Base-by-base conservation (phyloP, 1,140 invertebrate species). In the Ganaspis sp. region DNA sequence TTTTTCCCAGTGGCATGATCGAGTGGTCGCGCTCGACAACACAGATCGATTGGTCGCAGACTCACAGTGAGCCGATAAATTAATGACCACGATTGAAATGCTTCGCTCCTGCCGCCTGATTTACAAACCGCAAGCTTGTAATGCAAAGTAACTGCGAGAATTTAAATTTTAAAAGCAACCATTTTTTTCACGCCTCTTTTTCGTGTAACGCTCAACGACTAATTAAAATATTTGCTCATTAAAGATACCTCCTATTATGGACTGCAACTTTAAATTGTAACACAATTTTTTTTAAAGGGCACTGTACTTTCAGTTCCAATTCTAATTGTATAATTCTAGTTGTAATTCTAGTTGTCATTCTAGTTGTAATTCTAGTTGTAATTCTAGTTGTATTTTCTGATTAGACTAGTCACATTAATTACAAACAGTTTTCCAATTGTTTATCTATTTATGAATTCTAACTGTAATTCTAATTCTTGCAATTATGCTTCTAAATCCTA, bases 171-270 rank as follows among this genome's bases (percentile, higher is more conserved):
- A 45, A 29, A 15, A 70, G 64, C 19, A 9, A 34, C 26, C 17
- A 45, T 70, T 23, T 26, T 42, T 72, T 78, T 72, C 40, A 37
- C 71, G 26, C 26, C 29, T 15, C 74, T 73, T 76, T 79, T 73
- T 69, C 26, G 40, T 72, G 38, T 54, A 37, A 64, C 37, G 54
- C 58, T 29, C 58, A 29, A 64, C 5, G 26, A 21, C 26, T 64
- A 64, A 64, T 64, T 64, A 64, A 64, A 64, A 64, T 64, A 64
- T 64, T 34, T 64, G 12, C 58, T 64, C 23, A 29, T 64, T 29
- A 64, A 29, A 29, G 23, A 1, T 17, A 49, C 19, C 45, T n/a
- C 2, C 45, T 49, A 8, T 17, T 49, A 4, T 49, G 8, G 2
- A 6, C 80, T n/a, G n/a, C n/a, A n/a, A n/a, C n/a, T n/a, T n/a